phyloP scores from a whole-genome alignment of 2,113 vertebrate species.

The Apodemus sylvaticus region DNA sequence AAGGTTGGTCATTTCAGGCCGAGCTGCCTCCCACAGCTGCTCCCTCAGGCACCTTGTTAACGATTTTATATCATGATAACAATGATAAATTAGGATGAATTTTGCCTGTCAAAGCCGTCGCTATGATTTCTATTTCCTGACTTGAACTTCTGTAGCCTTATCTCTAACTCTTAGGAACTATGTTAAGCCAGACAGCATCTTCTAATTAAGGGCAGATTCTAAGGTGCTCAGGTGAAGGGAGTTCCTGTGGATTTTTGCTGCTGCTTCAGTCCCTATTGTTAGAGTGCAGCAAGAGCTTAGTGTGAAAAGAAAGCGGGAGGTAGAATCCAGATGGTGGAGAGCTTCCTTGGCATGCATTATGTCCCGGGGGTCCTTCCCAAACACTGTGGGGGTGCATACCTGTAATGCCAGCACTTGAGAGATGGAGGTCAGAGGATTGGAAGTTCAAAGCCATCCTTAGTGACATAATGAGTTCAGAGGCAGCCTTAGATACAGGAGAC shows the following conservation, averaged over 20 bases:
- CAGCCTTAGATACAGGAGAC: neutral
- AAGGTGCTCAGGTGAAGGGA: neutral
- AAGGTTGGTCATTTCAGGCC: neutral
- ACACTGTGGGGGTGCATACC: neutral
- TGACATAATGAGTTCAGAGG: neutral
- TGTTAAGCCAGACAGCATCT: slow-evolving; percentile 15
- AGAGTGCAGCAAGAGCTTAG: neutral
- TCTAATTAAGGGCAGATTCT: slow-evolving; percentile 18
- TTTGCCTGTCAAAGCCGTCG: neutral
- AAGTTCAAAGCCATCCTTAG: neutral
- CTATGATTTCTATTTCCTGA: neutral
- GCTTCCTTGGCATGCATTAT: neutral
- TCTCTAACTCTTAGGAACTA: neutral
- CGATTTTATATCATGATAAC: neutral
- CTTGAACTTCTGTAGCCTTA: neutral
- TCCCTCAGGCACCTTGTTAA: neutral
- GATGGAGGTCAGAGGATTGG: neutral
- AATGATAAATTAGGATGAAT: neutral
- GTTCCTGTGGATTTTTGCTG: slow-evolving; percentile 28
- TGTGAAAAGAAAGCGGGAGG: neutral
- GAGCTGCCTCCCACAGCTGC: neutral
- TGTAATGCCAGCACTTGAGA: neutral
- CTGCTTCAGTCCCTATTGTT: slow-evolving; percentile 5
- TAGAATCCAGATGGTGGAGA: neutral
- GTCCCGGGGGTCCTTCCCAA: neutral